Percentiles rank a stretch among this genome's conserved stretches.
Evolutionary conservation across 1,140 invertebrate species (phyloP).

Genomic region (Amphibalanus amphitrite): DNA sequence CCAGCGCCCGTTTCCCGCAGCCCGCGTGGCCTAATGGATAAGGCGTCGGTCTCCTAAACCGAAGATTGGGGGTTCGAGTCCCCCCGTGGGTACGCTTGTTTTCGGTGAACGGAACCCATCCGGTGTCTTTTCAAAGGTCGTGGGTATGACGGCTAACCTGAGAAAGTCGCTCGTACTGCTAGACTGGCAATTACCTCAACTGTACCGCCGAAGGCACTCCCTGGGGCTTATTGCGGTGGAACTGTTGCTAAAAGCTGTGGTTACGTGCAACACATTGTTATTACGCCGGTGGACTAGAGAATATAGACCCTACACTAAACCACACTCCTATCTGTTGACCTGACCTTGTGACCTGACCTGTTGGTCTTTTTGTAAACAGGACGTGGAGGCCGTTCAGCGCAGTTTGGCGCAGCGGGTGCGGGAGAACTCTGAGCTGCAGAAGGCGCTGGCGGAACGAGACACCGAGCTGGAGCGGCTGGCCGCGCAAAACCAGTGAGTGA

Average conservation of each 20-base stretch:
- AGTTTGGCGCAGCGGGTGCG: background rate
- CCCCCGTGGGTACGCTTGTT: constrained; percentile 9
- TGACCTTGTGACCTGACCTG: background rate
- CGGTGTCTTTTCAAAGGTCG: no score
- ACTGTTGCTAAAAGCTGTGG: no score
- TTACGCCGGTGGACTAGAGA: no score
- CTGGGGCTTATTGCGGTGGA: no score
- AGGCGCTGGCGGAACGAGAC: background rate
- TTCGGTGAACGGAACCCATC: no score
- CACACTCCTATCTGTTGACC: no score
- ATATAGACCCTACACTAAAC: no score
- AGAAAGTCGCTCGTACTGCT: no score
- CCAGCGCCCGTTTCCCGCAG: background rate
- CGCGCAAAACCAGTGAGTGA: background rate
- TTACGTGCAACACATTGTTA: no score
- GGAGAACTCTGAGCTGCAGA: background rate
- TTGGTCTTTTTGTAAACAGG: background rate
- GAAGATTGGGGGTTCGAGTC: constrained; percentile 13
- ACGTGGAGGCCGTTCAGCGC: background rate
- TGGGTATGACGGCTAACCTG: no score
- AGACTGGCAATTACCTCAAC: no score
- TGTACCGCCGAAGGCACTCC: no score
- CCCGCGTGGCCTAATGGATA: constrained; percentile 12
- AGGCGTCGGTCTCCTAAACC: constrained; percentile 13
- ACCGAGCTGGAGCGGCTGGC: background rate